phyloP scores from a whole-genome alignment of 2,113 vertebrate species.

The Sinocyclocheilus rhinocerous region DNA sequence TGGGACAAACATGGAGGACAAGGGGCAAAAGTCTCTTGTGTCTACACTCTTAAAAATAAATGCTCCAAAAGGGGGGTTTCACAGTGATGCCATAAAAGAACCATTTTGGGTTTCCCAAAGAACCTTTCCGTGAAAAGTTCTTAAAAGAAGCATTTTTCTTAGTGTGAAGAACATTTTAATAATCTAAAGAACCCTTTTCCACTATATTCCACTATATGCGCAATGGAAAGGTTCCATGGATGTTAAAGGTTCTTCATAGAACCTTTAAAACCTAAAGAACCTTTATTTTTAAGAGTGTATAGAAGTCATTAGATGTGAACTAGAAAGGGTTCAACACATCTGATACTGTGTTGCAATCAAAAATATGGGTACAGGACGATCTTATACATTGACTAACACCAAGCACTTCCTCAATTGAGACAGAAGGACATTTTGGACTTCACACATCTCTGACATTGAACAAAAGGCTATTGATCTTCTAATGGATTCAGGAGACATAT shows the following conservation, averaged over 20 bases:
- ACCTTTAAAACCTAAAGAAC: no score
- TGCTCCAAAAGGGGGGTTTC: neutral
- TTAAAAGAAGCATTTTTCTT: no score
- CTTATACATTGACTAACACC: neutral
- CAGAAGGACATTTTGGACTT: neutral
- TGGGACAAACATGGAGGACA: constrained; percentile 14
- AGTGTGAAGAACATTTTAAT: no score
- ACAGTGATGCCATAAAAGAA: no score
- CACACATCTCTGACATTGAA: neutral
- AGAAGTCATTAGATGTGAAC: neutral
- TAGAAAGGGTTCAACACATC: neutral
- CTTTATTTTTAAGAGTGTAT: neutral
- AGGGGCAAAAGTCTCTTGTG: constrained; percentile 34
- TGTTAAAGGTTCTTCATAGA: no score
- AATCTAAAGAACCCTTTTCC: no score
- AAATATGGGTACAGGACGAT: neutral
- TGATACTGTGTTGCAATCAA: neutral
- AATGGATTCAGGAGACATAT: neutral
- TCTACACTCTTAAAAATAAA: neutral
- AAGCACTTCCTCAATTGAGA: neutral
- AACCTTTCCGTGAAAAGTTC: no score
- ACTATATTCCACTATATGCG: no score
- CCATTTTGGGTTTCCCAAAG: no score
- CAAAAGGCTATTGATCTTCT: neutral
- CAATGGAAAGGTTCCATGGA: no score